Base-by-base conservation (phyloP, 2,113 vertebrate genomes). In the Urocolius indicus region DNA sequence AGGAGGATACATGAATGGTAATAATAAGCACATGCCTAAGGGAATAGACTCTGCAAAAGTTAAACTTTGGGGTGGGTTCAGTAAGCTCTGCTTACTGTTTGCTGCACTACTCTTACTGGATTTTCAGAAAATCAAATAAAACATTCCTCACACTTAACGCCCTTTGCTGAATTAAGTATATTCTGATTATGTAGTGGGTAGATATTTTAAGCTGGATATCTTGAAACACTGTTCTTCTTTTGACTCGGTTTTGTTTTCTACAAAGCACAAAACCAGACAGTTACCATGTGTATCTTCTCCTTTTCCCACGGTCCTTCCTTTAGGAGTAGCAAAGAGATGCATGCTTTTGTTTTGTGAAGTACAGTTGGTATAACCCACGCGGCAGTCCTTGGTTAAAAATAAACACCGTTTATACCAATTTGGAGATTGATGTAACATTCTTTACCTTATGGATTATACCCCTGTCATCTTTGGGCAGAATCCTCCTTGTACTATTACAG, bases 1-100 rank as follows among this genome's bases (percentile, higher is more conserved):
- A 61, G 66, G 41, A 84, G 29, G 62, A 68, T 30, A 4, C 30
- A 16, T 48, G 62, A 20, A 29, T 38, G 18, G 5, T 55, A 9
- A 12, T 13, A 20, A 29, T 29, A 54, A 77, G 3, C 13, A 55
- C 0, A 0, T 55, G 26, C 34, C 32, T 19, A 58, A 65, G 45
- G 20, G 20, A 65, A 52, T 2, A 71, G 34, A 62, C 9, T 62
- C 13, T 30, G 5, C 9, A 67, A 59, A 79, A 76, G 54, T 34
- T 79, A 29, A 59, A 19, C 18, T 75, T 65, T 36, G 8, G 23
- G 8, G 19, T 68, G 45, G 19, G 5, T n/a, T n/a, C n/a, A n/a
- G n/a, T n/a, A n/a, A n/a, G n/a, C n/a, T 51, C 3, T 32, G 16
- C 55, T 78, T 61, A 11, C 27, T 41, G 24, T 84, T 85, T 63